phyloP scores from a whole-genome alignment of 2,113 vertebrate species.

The Eurystomus gularis region DNA sequence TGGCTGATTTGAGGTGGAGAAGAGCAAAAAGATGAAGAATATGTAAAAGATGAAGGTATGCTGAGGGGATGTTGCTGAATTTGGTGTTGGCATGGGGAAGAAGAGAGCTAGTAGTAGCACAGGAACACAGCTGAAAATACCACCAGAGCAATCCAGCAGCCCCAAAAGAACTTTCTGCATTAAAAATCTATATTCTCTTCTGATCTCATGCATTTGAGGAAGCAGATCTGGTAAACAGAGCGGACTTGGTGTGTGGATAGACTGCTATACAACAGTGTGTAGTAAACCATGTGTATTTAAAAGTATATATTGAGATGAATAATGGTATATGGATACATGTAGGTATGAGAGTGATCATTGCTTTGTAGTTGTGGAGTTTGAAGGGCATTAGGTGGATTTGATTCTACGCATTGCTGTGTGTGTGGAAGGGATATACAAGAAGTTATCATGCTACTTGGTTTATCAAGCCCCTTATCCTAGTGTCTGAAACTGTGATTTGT shows the following conservation, averaged over 20 bases:
- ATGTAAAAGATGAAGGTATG: no score
- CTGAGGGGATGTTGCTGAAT: no score
- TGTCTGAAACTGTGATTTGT: slow-evolving; percentile 61
- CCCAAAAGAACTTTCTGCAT: background rate
- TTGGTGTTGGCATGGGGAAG: no score
- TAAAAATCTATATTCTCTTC: background rate
- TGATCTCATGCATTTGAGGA: background rate
- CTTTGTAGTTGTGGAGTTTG: background rate
- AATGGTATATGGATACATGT: background rate
- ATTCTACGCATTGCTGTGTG: background rate
- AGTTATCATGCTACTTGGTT: slow-evolving; percentile 47
- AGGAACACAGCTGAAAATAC: background rate
- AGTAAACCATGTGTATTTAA: background rate
- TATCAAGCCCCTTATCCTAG: slow-evolving; percentile 29
- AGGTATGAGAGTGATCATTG: background rate
- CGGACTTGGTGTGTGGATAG: background rate
- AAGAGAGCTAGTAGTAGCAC: no score
- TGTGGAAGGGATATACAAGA: slow-evolving; percentile 15
- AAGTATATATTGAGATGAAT: background rate
- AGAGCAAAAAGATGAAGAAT: no score
- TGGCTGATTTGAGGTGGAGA: no score
- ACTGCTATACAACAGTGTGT: background rate
- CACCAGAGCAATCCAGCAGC: background rate
- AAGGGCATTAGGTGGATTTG: background rate
- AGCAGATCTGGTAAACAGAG: background rate